Evolutionary conservation across 2,113 vertebrate genomes (phyloP), one percentile per base, ranked within the genome.

Genomic region (Sceloporus tristichus): DNA sequence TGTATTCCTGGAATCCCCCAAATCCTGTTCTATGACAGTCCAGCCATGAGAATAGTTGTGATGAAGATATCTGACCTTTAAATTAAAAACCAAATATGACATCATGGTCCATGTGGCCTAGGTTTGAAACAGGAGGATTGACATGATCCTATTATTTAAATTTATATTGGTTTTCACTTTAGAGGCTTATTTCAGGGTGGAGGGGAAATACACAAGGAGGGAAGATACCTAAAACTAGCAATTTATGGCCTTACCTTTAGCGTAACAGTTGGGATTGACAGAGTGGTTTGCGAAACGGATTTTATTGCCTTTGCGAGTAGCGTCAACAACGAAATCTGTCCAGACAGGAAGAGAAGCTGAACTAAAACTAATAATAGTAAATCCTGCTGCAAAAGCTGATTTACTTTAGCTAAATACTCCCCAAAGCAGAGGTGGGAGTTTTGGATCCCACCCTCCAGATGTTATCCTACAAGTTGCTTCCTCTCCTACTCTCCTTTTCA

Each of bases 271-370:
- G 83, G 99, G 99, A 94, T 99, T 99, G 92, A 99, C 98, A 0
- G 99, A 99, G 95, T 99, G 99, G 94, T 99, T 99, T 92, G 99
- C 99, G 94, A 99, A 99, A 90, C 99, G 98, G 94, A 99, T 99
- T 97, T 99, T 99, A 95, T 99, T 99, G 95, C 99, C 99, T 97
- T 99, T 99, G 59, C 99, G 97, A 1, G 99, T 99, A 90, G 99
- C 99, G 0, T 99, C 99, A 84, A 99, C 99, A 66, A 99, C 99
- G 96, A 99, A 99, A 96, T 99, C 99, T 99, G 91, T 88, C 34
- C 38, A 54, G 59, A 62, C 59, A 54, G 90, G 13, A 38, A 56
- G n/a, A 38, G 18, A 79, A 0, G 40, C 59, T 0, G 70, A 66
- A 83, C 8, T 68, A 2, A 75, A 42, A 23, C 13, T 13, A 40